A percentile compares a stretch with the other conserved stretches of the same genome.
These are phyloP conservation scores for Nansenia antarctica DNA, from an alignment of 2,113 vertebrate species.

Conservation along the genomic window DNA sequence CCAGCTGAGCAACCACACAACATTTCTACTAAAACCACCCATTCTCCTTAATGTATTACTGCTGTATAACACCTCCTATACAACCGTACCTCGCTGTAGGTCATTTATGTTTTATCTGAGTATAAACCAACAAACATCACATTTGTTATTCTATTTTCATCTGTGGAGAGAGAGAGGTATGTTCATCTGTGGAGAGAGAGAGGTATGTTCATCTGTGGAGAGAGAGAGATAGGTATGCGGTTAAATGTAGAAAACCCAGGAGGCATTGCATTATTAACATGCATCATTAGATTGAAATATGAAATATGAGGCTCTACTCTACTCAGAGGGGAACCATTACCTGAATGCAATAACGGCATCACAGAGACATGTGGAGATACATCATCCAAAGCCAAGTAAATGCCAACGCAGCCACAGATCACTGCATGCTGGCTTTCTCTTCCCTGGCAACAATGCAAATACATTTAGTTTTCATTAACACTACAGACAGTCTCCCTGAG, in stretches of 20 bases:
- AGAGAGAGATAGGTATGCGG: constrained; percentile 16
- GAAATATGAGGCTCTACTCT: neutral
- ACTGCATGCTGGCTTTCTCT: neutral
- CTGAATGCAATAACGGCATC: constrained; percentile 9
- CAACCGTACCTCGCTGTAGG: constrained; percentile 28
- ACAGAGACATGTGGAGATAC: neutral
- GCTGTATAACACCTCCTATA: constrained; percentile 28
- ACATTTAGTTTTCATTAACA: neutral
- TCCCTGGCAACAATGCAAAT: neutral
- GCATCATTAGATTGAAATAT: constrained; percentile 25
- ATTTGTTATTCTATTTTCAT: constrained; percentile 49
- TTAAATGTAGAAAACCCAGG: constrained; percentile 20
- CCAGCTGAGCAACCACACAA: no score
- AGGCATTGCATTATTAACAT: constrained; percentile 38
- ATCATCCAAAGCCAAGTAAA: neutral
- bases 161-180: constrained; percentile 14
- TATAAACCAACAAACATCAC: constrained; percentile 43
- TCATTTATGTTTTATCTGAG: constrained; percentile 48
- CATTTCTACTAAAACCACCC: no score
- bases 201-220: constrained; percentile 26
- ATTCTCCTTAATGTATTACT: neutral
- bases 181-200: constrained; percentile 21
- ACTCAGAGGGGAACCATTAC: constrained; percentile 16
- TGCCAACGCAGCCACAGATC: constrained; percentile 23
- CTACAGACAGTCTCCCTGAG: neutral